Percentiles rank a stretch among this genome's conserved stretches.
These are phyloP conservation scores for Phalacrocorax pelagicus DNA, from an alignment of 2,113 vertebrate genomes.

Conservation along the genomic window DNA sequence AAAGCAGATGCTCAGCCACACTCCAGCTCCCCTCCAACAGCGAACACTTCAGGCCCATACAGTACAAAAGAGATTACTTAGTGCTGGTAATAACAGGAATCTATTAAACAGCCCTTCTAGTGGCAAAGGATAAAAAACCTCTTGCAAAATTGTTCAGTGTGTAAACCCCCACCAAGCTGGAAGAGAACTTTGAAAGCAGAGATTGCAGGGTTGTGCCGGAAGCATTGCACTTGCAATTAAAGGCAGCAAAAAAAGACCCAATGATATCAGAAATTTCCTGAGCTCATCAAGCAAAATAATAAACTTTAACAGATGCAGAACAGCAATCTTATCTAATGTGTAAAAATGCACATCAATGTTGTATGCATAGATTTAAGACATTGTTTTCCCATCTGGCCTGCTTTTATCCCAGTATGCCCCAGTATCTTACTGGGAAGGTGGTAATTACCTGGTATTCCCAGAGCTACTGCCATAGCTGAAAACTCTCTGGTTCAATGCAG, in stretches of 20 bases:
- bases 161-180: background rate
- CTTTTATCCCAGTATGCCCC: background rate
- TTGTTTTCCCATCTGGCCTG: background rate
- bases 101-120: background rate
- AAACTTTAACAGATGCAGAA: background rate
- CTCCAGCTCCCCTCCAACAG: background rate
- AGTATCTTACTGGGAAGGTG: background rate
- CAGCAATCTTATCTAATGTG: background rate
- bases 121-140: background rate
- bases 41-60: rapidly evolving
- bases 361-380: rapidly evolving
- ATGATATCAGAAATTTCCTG: background rate
- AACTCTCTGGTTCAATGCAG: background rate
- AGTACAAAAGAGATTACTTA: background rate
- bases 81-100: background rate
- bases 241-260: background rate
- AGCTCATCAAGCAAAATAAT: background rate
- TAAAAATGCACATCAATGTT: background rate
- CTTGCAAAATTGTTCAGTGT: background rate
- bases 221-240: rapidly evolving
- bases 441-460: background rate
- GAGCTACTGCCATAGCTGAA: background rate
- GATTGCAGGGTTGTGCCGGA: rapidly evolving
- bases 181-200: rapidly evolving
- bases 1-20: rapidly evolving